phyloP scores from a whole-genome alignment of 2,888 invertebrate genomes.

The Cistogaster globosa region DNA sequence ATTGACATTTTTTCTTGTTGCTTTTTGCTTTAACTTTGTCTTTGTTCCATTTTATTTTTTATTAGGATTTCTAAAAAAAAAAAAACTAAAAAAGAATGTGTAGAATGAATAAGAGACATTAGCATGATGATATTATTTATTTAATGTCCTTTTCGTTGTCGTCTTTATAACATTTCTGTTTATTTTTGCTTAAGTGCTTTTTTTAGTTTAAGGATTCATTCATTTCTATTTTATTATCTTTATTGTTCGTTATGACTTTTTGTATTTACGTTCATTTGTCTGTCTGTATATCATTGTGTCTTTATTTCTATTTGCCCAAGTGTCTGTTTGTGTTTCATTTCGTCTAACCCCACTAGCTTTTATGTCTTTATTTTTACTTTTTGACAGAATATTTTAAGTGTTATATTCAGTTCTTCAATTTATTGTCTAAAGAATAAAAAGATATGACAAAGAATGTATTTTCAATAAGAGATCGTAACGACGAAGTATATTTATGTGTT shows the following conservation, averaged over 20 bases:
- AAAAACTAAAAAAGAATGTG: not conserved
- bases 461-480: not conserved
- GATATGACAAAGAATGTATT: not conserved
- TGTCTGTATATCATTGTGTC: not conserved
- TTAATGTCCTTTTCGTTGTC: slow-evolving; percentile 27
- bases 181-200: slow-evolving; percentile 23
- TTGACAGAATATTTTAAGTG: slow-evolving; percentile 19
- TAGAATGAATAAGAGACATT: slow-evolving; percentile 19
- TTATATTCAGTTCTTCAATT: slow-evolving; percentile 16
- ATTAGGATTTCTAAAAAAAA: not conserved
- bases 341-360: slow-evolving; percentile 10
- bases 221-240: slow-evolving; percentile 23
- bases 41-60: not conserved
- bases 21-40: not conserved
- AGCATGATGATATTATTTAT: slow-evolving; percentile 44
- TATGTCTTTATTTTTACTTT: slow-evolving; percentile 12
- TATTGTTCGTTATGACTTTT: slow-evolving; percentile 5
- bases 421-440: not conserved
- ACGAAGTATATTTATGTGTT: not conserved
- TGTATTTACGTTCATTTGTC: not conserved
- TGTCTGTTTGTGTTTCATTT: slow-evolving; percentile 7
- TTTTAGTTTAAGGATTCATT: slow-evolving; percentile 26
- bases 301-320: slow-evolving; percentile 6
- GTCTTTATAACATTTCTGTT: slow-evolving; percentile 24
- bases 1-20: slow-evolving; percentile 11